A percentile compares a stretch with the other conserved stretches of the same genome.
Evolutionary conservation across 2,113 vertebrate species (phyloP).

Genomic region (Solea senegalensis): DNA sequence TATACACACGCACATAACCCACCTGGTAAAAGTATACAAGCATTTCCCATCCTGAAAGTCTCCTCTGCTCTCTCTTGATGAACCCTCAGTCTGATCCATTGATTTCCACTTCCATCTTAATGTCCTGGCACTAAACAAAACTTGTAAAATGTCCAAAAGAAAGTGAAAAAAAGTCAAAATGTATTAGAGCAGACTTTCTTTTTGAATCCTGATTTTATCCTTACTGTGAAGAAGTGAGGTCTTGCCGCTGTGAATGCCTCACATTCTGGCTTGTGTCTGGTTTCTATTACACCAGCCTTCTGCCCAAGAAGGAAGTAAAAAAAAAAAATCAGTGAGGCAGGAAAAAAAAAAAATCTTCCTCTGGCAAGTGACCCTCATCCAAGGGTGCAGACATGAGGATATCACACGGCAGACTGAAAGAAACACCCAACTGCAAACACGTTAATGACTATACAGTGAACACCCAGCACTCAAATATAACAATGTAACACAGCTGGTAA

Average conservation of each 20-base stretch:
- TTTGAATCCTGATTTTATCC: constrained; percentile 34
- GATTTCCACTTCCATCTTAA: constrained; percentile 48
- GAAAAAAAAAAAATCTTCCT: constrained; percentile 62
- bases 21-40: constrained; percentile 70
- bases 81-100: constrained; percentile 38
- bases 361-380: constrained; percentile 72
- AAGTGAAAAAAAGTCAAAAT: background rate
- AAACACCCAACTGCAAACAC: constrained; percentile 63
- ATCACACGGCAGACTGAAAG: constrained; percentile 61
- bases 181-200: constrained; percentile 7
- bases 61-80: constrained; percentile 51
- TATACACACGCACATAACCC: constrained; percentile 49
- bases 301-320: constrained; percentile 72
- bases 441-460: constrained; percentile 55
- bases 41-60: constrained; percentile 63
- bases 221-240: constrained; percentile 50
- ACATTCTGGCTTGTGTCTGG: constrained; percentile 75
- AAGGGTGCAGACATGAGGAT: constrained; percentile 74
- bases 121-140: constrained; percentile 1
- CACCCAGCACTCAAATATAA: constrained; percentile 54
- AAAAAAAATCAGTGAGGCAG: constrained; percentile 40
- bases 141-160: constrained; percentile 21
- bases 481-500: constrained; percentile 64
- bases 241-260: constrained; percentile 61
- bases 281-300: constrained; percentile 76